Percentiles rank a stretch among this genome's conserved stretches.
Evolutionary conservation across 2,888 invertebrate species (phyloP).

Genomic region (Drosophila meridionalis): DNA sequence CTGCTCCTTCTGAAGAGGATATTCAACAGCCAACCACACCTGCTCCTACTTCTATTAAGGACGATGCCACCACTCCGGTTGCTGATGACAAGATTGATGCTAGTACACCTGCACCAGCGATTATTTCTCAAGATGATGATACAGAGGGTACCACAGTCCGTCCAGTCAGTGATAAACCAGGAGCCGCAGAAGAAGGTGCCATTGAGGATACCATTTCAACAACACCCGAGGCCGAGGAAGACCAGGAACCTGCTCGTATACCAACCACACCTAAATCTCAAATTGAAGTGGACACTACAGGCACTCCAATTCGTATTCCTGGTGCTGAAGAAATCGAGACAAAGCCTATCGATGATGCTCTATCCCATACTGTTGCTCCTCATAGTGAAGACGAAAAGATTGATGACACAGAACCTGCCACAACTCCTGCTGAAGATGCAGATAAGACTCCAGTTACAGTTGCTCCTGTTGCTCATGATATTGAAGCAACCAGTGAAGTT

Average conservation of each 20-base stretch:
- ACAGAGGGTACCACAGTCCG: slow-evolving; percentile 41
- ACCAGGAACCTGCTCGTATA: slow-evolving; percentile 36
- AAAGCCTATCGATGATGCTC: slow-evolving; percentile 61
- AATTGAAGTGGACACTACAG: slow-evolving; percentile 37
- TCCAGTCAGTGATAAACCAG: slow-evolving; percentile 42
- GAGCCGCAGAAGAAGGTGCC: slow-evolving; percentile 5
- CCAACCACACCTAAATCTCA: slow-evolving; percentile 37
- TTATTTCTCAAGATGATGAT: slow-evolving; percentile 50
- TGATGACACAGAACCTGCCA: slow-evolving; percentile 39
- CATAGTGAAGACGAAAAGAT: slow-evolving; percentile 42
- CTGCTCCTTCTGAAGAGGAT: slow-evolving; percentile 33
- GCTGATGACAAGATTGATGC: slow-evolving; percentile 37
- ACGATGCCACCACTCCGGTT: slow-evolving; percentile 28
- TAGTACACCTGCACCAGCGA: slow-evolving; percentile 23
- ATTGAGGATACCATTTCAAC: slow-evolving; percentile 30
- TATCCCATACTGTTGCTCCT: slow-evolving; percentile 57
- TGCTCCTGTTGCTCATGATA: slow-evolving; percentile 52
- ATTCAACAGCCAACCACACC: slow-evolving; percentile 29
- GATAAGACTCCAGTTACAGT: slow-evolving; percentile 46
- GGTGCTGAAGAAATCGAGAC: slow-evolving; percentile 49
- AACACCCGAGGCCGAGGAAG: slow-evolving; percentile 34
- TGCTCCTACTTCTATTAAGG: slow-evolving; percentile 16
- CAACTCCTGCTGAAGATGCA: slow-evolving; percentile 45
- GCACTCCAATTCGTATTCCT: slow-evolving; percentile 34
- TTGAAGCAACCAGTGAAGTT: slow-evolving; percentile 45